Evolutionary conservation across 2,113 vertebrate species (phyloP), one percentile per base, ranked within the genome.

Genomic region (Forbesichthys agassizii): DNA sequence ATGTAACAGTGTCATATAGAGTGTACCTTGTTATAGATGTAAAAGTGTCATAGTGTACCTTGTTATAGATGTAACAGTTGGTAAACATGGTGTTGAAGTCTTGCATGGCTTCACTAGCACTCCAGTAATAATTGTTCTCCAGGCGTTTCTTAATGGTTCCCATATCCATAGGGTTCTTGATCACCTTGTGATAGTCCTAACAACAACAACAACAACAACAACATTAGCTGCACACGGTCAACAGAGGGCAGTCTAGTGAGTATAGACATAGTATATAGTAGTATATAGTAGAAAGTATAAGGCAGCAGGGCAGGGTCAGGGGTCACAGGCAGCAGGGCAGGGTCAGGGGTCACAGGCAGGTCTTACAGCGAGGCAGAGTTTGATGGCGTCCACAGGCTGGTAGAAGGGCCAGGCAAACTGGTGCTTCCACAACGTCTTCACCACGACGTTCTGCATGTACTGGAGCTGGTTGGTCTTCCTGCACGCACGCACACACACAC

Each of bases 41-140:
- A 95, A 95, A 95, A 95, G 11, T 95, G 95, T 73, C 27, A 27
- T 27, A 2, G 83, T n/a, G 20, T 66, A 49, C 48, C 48, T 49
- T 49, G 48, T 49, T 49, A 12, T 99, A 99, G 81, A 99, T 99
- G 77, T 99, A 99, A 86, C 98, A 99, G 72, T 99, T 99, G 86
- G 98, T 99, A 90, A 99, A 99, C 98, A 99, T 99, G 90, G 97
- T 99, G 93, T 99, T 99, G 92, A 99, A 99, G 88, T 99, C 98
- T 89, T 99, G 96, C 96, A 99, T 99, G 76, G 97, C 98, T 80
- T 99, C 98, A 14, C 96, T 98, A 16, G 97, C 98, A 9, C 96
- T 99, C 98, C 98, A 99, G 66, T 99, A 99, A 61, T 99, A 99
- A 51, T 95, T 98, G 84, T 96, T 98, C 74, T 99, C 97, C 81